Evolutionary conservation across 2,113 vertebrate genomes (phyloP).

Genomic region (Salvelinus fontinalis): DNA sequence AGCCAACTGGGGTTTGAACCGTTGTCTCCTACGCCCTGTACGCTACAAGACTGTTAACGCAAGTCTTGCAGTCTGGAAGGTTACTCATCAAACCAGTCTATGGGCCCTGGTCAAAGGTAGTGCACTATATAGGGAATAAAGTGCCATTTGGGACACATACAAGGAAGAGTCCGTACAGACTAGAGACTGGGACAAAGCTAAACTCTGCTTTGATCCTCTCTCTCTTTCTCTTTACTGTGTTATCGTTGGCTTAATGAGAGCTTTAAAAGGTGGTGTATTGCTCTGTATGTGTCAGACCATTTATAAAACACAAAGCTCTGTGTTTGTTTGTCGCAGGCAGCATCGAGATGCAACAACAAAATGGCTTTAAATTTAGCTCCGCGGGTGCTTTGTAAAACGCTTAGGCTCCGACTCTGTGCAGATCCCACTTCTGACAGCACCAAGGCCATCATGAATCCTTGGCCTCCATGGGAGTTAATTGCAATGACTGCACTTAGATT

Average conservation of each 20-base stretch:
- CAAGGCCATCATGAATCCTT: conserved; percentile 59
- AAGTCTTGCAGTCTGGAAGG: no score
- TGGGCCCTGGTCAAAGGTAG: no score
- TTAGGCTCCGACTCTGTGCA: not conserved
- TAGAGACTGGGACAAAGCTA: no score
- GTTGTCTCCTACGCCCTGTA: no score
- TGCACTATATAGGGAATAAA: no score
- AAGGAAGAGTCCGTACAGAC: no score
- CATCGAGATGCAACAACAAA: not conserved
- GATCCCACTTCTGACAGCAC: conserved; percentile 20
- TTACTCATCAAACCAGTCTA: no score
- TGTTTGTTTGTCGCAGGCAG: conserved; percentile 18
- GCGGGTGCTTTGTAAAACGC: not conserved
- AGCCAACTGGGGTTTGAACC: no score
- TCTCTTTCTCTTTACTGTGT: no score
- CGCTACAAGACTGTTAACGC: no score
- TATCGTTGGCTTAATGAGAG: conserved; percentile 15
- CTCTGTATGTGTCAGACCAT: conserved; percentile 9
- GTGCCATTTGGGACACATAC: no score
- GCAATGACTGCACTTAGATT: conserved; percentile 57
- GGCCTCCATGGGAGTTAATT: conserved; percentile 70
- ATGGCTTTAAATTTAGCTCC: conserved; percentile 31
- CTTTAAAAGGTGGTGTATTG: not conserved
- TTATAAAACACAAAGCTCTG: conserved; percentile 27
- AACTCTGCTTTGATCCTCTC: no score